phyloP scores from a whole-genome alignment of 2,888 invertebrate species.

The Sinopyrophorus schimmeli region DNA sequence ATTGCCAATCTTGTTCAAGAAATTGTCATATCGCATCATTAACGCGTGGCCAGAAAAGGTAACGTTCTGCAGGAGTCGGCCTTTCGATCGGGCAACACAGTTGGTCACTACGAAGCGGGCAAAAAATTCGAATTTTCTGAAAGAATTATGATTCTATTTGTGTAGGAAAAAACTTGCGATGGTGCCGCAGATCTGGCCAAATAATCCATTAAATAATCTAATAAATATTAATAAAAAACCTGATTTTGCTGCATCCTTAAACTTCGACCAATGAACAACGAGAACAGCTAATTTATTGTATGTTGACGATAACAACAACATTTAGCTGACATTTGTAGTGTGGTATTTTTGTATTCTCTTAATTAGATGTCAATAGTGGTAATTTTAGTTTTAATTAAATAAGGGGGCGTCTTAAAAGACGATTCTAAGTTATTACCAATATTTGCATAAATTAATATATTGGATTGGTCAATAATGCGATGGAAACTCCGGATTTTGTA shows the following conservation, averaged over 20 bases:
- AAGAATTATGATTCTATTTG: slow-evolving; percentile 7
- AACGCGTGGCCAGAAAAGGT: too few species aligned
- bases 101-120: too few species aligned
- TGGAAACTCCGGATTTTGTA: too few species aligned
- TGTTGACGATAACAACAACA: slow-evolving; percentile 12
- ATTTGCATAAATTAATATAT: too few species aligned
- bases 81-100: too few species aligned
- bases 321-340: slow-evolving; percentile 17
- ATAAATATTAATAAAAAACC: slow-evolving; percentile 18
- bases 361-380: slow-evolving; percentile 5
- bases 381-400: slow-evolving; percentile 2
- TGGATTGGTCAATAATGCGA: too few species aligned
- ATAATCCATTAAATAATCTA: slow-evolving; percentile 10
- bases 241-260: slow-evolving; percentile 9
- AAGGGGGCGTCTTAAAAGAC: too few species aligned
- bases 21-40: too few species aligned
- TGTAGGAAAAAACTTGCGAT: slow-evolving; percentile 1
- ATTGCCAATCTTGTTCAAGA: too few species aligned
- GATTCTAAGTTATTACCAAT: too few species aligned
- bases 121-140: neutral
- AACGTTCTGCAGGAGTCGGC: too few species aligned
- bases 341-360: slow-evolving; percentile 10
- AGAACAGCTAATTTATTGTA: slow-evolving; percentile 8
- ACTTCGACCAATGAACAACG: slow-evolving; percentile 9
- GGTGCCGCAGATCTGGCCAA: slow-evolving; percentile 1